Base-by-base conservation (phyloP, 2,797 vertebrate genomes). In the Discoglossus pictus region DNA sequence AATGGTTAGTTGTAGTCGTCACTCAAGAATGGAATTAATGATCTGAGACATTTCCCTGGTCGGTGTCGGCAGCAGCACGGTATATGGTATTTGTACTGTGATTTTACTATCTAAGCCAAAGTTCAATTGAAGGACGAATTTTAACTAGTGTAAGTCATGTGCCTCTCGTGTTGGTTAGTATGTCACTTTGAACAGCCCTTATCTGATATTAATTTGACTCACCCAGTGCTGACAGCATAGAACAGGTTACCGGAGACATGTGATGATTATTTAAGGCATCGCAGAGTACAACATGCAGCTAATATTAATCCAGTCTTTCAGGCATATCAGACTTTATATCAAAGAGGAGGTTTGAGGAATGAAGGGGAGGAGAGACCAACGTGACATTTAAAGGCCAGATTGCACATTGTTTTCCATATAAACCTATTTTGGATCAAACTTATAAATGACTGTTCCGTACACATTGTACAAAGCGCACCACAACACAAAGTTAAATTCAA, bases 121-220 rank as follows among this genome's bases (percentile, higher is more conserved):
- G 96, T 98, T 97, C 93, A 94, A 79, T 80, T 95, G 92, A 98
- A 97, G 96, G 96, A 86, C 92, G 93, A 85, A 78, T 78, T 81
- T 76, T 82, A 88, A 91, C 92, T 91, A 89, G 84, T 80, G 84
- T 80, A 90, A 90, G 92, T 96, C 95, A 95, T 93, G 92, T 91
- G 92, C 86, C 88, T 92, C 88, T 82, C 84, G 85, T 88, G 90
- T 90, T 90, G 88, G 87, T 83, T 86, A 85, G 83, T 87, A 80
- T 87, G 89, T 91, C 86, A 90, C 88, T 92, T 86, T 83, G 84
- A 88, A 85, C 89, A 86, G 84, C 82, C 77, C 86, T 92, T 90
- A 96, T 96, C 93, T 95, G 93, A 96, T 96, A 92, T 87, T 93
- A 92, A 90, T 92, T 87, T 92, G 89, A 93, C 90, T 93, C 93